These are phyloP conservation scores for Epizoanthus scotinus DNA, from an alignment of 92 coral and sea anemone species.

Conservation along the genomic window DNA sequence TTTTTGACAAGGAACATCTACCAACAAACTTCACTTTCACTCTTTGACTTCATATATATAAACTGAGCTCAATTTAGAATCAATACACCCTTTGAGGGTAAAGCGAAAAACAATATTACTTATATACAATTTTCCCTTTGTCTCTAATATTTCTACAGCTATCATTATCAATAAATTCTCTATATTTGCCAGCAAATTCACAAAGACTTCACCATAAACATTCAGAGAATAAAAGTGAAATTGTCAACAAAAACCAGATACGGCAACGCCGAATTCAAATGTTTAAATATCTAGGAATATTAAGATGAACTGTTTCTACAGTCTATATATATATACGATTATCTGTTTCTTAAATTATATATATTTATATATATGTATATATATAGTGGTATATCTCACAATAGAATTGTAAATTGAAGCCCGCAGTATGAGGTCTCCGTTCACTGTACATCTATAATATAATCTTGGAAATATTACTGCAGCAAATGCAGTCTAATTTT, in stretches of 20 bases:
- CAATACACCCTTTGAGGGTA: conserved; percentile 15
- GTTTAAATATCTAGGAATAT: conserved; percentile 20
- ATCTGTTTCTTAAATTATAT: background rate
- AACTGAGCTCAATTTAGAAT: background rate
- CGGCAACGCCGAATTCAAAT: conserved; percentile 20
- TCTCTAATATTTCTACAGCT: conserved; percentile 5
- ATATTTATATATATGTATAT: conserved; percentile 19
- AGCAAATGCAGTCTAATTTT: background rate
- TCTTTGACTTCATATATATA: background rate
- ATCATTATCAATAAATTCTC: conserved; percentile 4
- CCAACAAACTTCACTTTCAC: background rate
- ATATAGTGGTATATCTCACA: conserved; percentile 24
- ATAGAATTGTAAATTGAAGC: background rate
- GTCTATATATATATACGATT: background rate
- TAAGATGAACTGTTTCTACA: background rate
- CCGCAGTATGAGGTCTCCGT: background rate
- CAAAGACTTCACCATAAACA: background rate
- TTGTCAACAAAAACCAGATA: background rate
- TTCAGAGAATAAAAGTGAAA: background rate
- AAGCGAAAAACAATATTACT: background rate
- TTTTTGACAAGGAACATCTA: background rate
- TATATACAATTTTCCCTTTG: conserved; percentile 7
- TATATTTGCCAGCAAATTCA: background rate
- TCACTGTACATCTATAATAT: conserved; percentile 38
- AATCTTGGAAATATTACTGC: conserved; percentile 26